Evolutionary conservation across 2,797 vertebrate species (phyloP), one percentile per base, ranked within the genome.

Genomic region (Cercopithecus hamlyni): DNA sequence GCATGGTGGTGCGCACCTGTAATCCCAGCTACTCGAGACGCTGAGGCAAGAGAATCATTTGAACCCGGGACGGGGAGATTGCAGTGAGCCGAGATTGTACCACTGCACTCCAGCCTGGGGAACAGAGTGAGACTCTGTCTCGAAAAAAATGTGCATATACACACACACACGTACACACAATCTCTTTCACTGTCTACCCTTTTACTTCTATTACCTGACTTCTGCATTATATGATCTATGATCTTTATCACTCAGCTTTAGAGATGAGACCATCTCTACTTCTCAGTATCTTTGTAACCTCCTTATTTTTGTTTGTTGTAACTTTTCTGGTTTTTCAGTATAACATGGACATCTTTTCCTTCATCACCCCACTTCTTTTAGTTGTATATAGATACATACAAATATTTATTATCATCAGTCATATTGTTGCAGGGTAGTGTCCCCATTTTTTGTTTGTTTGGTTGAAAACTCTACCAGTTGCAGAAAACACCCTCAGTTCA

Each of bases 41-140:
- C 33, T 17, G 33, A 67, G 61, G 61, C 7, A 67, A 8, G 61
- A 67, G 15, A 67, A 67, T 19, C 4, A 0, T 33, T 67, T 67
- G 61, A 67, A n/a, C 33, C 33, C 17, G 0, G 33, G 33, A n/a
- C 1, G 4, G 0, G 1, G 15, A n/a, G 61, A 7, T n/a, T 67
- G 61, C 33, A n/a, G 61, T 67, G 61, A 67, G 61, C 61, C 4
- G 3, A n/a, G 61, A 67, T 67, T 33, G 17, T 15, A 67, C 61
- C 61, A 67, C 33, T 9, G 61, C 33, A n/a, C 15, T 67, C 15
- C 6, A 67, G 61, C 33, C 61, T n/a, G 30, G 33, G 3, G 1
- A 17, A 67, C 8, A n/a, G 61, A n/a, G 3, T 33, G 33, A 67
- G 33, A 67, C 33, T 67, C 33, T 33, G 33, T n/a, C 15, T 67